Percentiles rank a stretch among this genome's conserved stretches.
phyloP scores from a whole-genome alignment of 2,797 vertebrate genomes.

The Esox lucius region DNA sequence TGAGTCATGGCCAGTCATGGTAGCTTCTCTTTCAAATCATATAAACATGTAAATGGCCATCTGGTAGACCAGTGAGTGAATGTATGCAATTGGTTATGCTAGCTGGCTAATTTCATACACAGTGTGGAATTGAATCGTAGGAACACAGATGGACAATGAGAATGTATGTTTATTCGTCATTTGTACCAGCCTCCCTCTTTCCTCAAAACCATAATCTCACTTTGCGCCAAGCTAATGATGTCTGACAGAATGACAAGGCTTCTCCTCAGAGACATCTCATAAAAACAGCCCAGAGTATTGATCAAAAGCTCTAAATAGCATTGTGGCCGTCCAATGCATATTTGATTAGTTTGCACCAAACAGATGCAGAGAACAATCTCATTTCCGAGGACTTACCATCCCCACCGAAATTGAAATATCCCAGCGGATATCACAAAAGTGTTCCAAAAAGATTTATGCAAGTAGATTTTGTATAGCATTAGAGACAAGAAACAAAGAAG shows the following conservation, averaged over 20 bases:
- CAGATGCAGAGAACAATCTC: conserved; percentile 59
- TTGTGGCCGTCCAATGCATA: conserved; percentile 65
- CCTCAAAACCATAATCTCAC: conserved; percentile 56
- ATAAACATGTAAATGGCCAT: not conserved
- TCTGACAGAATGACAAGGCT: conserved; percentile 73
- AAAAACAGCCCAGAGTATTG: conserved; percentile 65
- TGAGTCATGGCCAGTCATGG: not conserved
- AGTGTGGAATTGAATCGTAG: conserved; percentile 23
- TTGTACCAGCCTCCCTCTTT: conserved; percentile 53
- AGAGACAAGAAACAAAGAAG: conserved; percentile 31
- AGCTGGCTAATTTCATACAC: conserved; percentile 32
- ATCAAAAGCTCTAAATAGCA: conserved; percentile 68
- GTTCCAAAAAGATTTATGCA: conserved; percentile 28
- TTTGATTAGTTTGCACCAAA: conserved; percentile 70
- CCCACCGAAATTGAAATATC: conserved; percentile 55
- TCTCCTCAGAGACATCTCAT: conserved; percentile 63
- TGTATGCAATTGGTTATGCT: conserved; percentile 24
- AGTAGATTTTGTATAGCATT: conserved; percentile 32
- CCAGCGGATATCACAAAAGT: conserved; percentile 37
- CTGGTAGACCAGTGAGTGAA: conserved; percentile 2
- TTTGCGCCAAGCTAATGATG: conserved; percentile 64
- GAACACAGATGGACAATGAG: conserved; percentile 45
- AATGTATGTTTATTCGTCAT: conserved; percentile 56
- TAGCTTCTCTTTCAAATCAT: not conserved
- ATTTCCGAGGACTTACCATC: conserved; percentile 56